Evolutionary conservation across 2,113 vertebrate species (phyloP).

Genomic region (Zosterops borbonicus): DNA sequence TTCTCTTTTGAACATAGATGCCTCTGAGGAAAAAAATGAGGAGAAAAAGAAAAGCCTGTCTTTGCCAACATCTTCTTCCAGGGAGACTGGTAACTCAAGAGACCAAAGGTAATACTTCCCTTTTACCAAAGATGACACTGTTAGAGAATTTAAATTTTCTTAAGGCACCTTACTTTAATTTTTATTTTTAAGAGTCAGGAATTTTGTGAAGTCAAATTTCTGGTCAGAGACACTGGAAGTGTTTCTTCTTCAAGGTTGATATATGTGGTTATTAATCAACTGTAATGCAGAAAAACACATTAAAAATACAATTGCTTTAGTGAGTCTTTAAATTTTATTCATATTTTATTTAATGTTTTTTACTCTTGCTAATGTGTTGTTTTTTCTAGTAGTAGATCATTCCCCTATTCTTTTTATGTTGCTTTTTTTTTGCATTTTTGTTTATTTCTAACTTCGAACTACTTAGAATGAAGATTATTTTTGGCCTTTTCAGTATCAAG

Average conservation of each 20-base stretch:
- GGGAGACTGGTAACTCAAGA: conserved; percentile 74
- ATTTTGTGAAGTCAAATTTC: not conserved
- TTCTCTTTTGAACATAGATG: conserved; percentile 62
- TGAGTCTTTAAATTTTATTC: not conserved
- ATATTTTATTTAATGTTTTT: not conserved
- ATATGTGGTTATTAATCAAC: not conserved
- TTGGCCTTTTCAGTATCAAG: not conserved
- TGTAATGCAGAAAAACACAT: not conserved
- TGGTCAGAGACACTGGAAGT: not conserved
- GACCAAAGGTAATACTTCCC: conserved; percentile 81
- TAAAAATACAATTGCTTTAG: not conserved
- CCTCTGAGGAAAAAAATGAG: conserved; percentile 81
- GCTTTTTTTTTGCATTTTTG: not conserved
- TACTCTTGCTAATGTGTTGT: not conserved
- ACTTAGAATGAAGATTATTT: not conserved
- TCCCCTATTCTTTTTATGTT: not conserved
- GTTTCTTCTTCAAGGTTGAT: not conserved
- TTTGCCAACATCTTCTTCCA: conserved; percentile 80
- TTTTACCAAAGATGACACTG: not conserved
- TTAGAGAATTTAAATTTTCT: not conserved
- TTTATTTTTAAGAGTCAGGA: not conserved
- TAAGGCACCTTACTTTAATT: not conserved
- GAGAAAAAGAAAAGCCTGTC: conserved; percentile 81
- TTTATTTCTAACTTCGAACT: not conserved
- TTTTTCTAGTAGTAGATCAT: not conserved